Percentiles rank a stretch among this genome's conserved stretches.
Evolutionary conservation across 35 echinoderm and acorn worm species (phyloP).

Genomic region (Heliocidaris erythrogramma): DNA sequence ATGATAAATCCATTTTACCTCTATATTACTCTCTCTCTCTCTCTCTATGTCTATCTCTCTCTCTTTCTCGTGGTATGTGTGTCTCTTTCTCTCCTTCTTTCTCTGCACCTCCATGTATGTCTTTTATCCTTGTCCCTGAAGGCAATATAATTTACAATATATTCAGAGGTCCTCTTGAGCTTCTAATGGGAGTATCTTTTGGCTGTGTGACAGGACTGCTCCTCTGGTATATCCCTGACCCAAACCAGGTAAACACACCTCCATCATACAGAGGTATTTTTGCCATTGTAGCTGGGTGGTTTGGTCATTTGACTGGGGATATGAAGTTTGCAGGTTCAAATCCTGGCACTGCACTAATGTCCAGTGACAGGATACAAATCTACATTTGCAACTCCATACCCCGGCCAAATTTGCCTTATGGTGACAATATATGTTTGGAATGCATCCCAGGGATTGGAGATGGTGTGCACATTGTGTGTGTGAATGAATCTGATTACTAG

Average conservation of each 20-base stretch:
- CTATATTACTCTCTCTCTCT: background rate
- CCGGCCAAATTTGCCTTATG: too few species aligned
- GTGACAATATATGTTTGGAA: too few species aligned
- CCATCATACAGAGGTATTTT: too few species aligned
- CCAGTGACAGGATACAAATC: too few species aligned
- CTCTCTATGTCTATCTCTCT: background rate
- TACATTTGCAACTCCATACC: too few species aligned
- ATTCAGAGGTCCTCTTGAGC: conserved; percentile 82
- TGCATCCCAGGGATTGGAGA: too few species aligned
- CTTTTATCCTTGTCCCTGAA: conserved; percentile 14
- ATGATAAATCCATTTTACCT: background rate
- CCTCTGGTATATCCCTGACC: conserved; percentile 81
- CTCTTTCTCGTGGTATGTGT: background rate
- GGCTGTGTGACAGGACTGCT: conserved; percentile 72
- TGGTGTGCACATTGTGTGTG: too few species aligned
- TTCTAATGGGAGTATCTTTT: conserved; percentile 75
- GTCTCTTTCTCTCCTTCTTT: background rate
- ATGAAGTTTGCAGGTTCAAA: background rate
- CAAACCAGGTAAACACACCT: conserved; percentile 62
- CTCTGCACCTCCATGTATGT: background rate
- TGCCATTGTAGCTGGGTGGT: too few species aligned
- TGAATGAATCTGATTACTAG: too few species aligned
- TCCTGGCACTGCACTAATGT: too few species aligned
- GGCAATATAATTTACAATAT: conserved; percentile 86
- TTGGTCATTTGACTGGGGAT: background rate